Evolutionary conservation across 2,113 vertebrate species (phyloP).

Genomic region (Eclectus roratus): DNA sequence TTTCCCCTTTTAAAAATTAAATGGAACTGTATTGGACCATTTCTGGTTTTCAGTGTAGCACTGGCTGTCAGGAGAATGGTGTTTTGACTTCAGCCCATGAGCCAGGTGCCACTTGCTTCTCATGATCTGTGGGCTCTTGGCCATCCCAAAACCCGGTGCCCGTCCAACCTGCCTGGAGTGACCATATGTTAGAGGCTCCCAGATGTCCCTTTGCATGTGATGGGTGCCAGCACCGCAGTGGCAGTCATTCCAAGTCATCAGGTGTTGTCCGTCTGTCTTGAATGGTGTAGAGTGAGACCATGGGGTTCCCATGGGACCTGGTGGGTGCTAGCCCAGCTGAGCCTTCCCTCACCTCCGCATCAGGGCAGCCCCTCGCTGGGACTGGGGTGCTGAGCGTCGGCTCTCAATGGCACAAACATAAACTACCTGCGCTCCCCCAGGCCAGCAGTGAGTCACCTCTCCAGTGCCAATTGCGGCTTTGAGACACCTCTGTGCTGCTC

Average conservation of each 20-base stretch:
- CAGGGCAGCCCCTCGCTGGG: fast-evolving
- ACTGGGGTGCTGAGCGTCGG: fast-evolving
- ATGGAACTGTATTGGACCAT: fast-evolving
- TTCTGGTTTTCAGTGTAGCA: neutral
- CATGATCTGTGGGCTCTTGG: neutral
- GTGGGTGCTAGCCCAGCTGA: neutral
- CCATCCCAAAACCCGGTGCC: neutral
- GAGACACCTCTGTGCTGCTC: neutral
- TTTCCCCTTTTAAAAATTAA: neutral
- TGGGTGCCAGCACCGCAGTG: fast-evolving
- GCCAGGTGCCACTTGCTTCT: neutral
- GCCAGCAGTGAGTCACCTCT: neutral
- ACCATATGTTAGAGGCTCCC: neutral
- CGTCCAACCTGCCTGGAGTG: neutral
- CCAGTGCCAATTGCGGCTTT: neutral
- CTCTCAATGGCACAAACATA: neutral
- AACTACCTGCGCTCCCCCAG: neutral
- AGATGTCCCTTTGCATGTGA: neutral
- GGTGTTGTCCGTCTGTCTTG: neutral
- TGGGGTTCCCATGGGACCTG: neutral
- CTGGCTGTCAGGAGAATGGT: fast-evolving
- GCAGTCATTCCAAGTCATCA: neutral
- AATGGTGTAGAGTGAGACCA: neutral
- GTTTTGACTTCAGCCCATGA: neutral
- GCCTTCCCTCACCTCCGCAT: neutral